Evolutionary conservation across 2,888 invertebrate species (phyloP).

Genomic region (Drosophila pullipes): DNA sequence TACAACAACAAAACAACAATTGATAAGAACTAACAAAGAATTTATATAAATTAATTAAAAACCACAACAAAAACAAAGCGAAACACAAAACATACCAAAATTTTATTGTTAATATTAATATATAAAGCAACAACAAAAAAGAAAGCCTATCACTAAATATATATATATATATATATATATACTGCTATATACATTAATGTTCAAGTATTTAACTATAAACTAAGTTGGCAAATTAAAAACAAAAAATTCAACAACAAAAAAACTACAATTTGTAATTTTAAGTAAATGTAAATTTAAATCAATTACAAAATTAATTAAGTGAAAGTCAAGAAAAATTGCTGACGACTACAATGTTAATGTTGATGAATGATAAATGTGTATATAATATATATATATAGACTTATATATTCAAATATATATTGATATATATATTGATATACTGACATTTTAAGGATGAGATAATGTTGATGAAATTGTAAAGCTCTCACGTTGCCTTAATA

Average conservation of each 20-base stretch:
- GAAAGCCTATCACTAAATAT: conserved; percentile 34
- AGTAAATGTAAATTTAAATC: conserved; percentile 36
- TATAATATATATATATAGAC: conserved; percentile 35
- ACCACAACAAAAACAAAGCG: conserved; percentile 45
- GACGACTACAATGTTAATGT: conserved; percentile 43
- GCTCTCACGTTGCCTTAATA: conserved; percentile 89
- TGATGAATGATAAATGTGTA: conserved; percentile 29
- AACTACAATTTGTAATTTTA: conserved; percentile 22
- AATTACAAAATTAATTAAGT: conserved; percentile 30
- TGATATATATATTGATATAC: conserved; percentile 9
- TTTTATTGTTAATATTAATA: conserved; percentile 60
- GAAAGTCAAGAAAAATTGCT: conserved; percentile 52
- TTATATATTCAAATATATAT: conserved; percentile 23
- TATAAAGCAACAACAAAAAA: conserved; percentile 12
- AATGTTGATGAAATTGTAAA: conserved; percentile 73
- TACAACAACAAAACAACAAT: conserved; percentile 33
- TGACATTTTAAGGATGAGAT: conserved; percentile 38
- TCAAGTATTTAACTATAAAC: conserved; percentile 51
- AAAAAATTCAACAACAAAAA: conserved; percentile 4
- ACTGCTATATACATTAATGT: conserved; percentile 24
- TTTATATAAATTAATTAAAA: conserved; percentile 55
- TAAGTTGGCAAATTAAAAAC: conserved; percentile 2
- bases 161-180: conserved; percentile 12
- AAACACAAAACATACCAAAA: conserved; percentile 76
- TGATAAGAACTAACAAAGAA: conserved; percentile 59